phyloP scores from a whole-genome alignment of 2,113 vertebrate species.

The Fregetta grallaria region DNA sequence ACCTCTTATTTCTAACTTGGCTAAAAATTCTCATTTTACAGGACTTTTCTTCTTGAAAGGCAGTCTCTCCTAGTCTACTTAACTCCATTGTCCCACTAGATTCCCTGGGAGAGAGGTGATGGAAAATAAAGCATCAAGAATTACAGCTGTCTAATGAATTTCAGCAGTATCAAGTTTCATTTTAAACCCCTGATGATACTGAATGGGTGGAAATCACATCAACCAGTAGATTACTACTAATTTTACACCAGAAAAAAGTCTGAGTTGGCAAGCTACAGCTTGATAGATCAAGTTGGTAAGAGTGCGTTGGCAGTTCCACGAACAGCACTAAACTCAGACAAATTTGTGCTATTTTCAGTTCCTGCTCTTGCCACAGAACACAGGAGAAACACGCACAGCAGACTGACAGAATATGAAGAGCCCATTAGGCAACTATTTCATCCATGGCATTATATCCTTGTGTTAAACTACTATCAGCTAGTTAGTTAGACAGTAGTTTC shows the following conservation, averaged over 20 bases:
- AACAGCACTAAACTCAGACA: neutral
- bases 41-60: neutral
- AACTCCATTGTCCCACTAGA: neutral
- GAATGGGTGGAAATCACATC: neutral
- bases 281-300: neutral
- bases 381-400: neutral
- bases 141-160: neutral
- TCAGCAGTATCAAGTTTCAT: neutral
- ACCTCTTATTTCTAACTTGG: neutral
- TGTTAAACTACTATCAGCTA: neutral
- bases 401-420: neutral
- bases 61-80: neutral
- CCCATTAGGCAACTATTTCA: neutral
- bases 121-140: neutral
- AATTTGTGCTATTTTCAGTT: neutral
- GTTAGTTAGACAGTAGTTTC: neutral
- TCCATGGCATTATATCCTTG: neutral
- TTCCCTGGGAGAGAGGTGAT: neutral
- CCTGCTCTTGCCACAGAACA: neutral
- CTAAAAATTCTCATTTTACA: neutral
- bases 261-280: neutral
- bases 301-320: neutral
- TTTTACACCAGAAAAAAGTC: neutral
- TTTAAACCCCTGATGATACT: neutral
- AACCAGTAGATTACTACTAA: neutral